These are phyloP conservation scores for Zosterops hypoxanthus DNA, from an alignment of 2,113 vertebrate species.

Conservation along the genomic window DNA sequence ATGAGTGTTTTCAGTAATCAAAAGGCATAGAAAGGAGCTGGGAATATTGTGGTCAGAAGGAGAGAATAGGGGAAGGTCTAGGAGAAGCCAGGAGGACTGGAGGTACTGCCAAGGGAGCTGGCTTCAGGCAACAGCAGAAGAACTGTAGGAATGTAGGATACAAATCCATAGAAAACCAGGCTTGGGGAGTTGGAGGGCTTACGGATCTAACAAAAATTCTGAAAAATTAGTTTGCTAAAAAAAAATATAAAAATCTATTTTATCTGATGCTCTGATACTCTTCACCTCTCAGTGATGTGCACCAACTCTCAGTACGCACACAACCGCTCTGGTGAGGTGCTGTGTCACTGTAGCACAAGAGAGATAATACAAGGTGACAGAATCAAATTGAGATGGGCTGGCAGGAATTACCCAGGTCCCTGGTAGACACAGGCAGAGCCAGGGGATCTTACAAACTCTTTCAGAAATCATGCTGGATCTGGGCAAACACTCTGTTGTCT, in stretches of 20 bases:
- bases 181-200: background rate
- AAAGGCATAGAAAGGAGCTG: background rate
- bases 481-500: background rate
- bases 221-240: background rate
- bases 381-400: rapidly evolving
- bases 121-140: background rate
- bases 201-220: background rate
- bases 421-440: rapidly evolving
- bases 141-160: background rate
- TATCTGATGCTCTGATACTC: background rate
- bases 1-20: background rate
- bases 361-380: rapidly evolving
- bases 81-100: background rate
- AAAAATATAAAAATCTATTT: background rate
- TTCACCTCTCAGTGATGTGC: background rate
- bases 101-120: background rate
- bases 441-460: background rate
- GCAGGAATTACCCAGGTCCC: background rate
- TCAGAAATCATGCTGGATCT: background rate
- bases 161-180: background rate
- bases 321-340: rapidly evolving
- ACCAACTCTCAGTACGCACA: rapidly evolving
- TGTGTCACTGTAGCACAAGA: background rate
- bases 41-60: background rate
- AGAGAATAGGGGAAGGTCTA: background rate